Percentiles rank a stretch among this genome's conserved stretches.
phyloP scores from a whole-genome alignment of 2,113 vertebrate genomes.

The Nestor notabilis region DNA sequence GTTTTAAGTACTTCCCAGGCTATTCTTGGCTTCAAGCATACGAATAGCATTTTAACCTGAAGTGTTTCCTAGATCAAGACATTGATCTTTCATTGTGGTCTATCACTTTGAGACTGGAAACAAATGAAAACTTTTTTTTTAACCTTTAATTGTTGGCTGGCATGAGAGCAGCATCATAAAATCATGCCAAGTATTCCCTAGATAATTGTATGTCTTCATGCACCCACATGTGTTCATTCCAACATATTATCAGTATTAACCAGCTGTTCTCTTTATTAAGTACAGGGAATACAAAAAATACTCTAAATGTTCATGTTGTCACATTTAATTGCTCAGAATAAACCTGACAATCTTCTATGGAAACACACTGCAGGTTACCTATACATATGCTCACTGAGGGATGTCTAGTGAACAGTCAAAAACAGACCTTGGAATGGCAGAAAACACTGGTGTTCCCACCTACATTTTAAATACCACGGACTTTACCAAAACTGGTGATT shows the following conservation, averaged over 20 bases:
- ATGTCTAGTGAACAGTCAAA: neutral
- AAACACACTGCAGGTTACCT: neutral
- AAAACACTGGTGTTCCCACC: neutral
- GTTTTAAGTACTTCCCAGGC: neutral
- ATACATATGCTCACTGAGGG: neutral
- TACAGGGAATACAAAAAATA: neutral
- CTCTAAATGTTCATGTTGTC: constrained; percentile 1
- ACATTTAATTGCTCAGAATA: constrained; percentile 23
- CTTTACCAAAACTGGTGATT: neutral
- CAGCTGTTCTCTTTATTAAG: constrained; percentile 24
- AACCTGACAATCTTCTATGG: neutral
- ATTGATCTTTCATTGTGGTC: neutral
- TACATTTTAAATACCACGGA: neutral
- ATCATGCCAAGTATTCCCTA: neutral
- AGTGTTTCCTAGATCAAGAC: neutral
- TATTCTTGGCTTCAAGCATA: neutral
- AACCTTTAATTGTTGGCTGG: neutral
- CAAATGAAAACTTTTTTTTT: neutral
- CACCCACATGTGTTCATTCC: neutral
- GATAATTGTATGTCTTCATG: neutral
- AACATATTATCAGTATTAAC: constrained; percentile 28
- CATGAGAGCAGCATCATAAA: neutral
- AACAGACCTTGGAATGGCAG: neutral
- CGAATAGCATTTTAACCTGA: neutral
- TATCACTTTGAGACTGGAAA: neutral